Evolutionary conservation across 2,113 vertebrate species (phyloP).

Genomic region (Nanger granti): DNA sequence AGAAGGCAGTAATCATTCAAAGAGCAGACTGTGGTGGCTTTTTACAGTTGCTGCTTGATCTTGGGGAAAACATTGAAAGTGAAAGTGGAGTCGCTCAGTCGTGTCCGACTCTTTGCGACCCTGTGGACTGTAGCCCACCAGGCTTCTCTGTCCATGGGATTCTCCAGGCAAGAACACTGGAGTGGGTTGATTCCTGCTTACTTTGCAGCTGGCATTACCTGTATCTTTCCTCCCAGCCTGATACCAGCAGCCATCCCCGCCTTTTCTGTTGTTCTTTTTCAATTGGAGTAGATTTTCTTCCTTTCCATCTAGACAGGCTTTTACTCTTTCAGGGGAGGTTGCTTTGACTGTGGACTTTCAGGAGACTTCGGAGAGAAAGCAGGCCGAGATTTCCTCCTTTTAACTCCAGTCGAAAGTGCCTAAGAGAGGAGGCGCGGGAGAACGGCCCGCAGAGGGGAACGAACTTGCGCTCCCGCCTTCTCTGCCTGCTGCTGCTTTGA

Average conservation of each 20-base stretch:
- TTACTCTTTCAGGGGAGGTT: not conserved
- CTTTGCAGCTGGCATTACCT: not conserved
- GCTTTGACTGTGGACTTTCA: too few species aligned
- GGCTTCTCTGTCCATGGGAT: too few species aligned
- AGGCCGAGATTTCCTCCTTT: not conserved
- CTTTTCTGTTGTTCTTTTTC: not conserved
- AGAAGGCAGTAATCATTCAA: not conserved
- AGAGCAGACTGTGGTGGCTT: too few species aligned
- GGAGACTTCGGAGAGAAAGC: not conserved
- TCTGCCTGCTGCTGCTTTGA: not conserved
- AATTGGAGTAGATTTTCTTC: not conserved
- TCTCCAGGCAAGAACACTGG: too few species aligned
- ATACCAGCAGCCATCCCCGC: not conserved
- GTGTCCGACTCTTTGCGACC: too few species aligned
- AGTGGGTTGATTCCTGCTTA: not conserved
- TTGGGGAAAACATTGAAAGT: not conserved
- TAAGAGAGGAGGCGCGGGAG: not conserved
- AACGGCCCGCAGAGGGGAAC: not conserved
- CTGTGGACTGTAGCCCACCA: too few species aligned
- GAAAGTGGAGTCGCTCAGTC: too few species aligned
- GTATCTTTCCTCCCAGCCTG: not conserved
- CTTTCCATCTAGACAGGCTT: not conserved
- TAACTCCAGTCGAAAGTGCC: too few species aligned
- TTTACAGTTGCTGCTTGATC: not conserved
- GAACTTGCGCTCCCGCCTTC: not conserved